Percentiles rank a stretch among this genome's conserved stretches.
phyloP scores from a whole-genome alignment of 2,113 vertebrate genomes.

The Aix galericulata region DNA sequence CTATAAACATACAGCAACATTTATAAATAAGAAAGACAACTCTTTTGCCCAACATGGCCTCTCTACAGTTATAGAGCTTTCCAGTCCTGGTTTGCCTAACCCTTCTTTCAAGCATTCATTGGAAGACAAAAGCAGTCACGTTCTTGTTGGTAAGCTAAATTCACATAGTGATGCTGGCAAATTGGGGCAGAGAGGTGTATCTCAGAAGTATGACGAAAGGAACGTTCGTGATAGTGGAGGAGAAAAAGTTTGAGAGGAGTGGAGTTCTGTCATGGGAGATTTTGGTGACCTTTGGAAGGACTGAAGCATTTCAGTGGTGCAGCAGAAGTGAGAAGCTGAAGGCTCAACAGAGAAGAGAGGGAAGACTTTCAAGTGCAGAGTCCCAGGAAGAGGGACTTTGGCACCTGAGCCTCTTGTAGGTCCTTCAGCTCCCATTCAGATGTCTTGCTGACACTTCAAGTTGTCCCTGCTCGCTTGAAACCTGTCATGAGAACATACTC shows the following conservation, averaged over 20 bases:
- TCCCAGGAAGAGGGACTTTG: neutral
- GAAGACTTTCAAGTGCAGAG: neutral
- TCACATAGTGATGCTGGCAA: fast-evolving
- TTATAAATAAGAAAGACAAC: neutral
- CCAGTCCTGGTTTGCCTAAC: neutral
- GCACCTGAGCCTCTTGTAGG: neutral
- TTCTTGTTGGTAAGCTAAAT: neutral
- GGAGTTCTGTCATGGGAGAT: neutral
- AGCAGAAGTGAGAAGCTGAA: neutral
- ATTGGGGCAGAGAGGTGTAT: neutral
- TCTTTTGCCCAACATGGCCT: neutral
- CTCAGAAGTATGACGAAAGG: neutral
- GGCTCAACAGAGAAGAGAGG: fast-evolving
- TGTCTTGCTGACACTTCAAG: neutral
- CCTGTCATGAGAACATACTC: neutral
- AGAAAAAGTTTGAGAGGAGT: neutral
- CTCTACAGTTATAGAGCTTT: neutral
- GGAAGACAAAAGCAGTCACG: neutral
- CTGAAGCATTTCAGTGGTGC: neutral
- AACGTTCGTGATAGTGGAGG: neutral
- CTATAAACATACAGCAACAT: neutral
- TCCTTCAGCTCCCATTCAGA: neutral
- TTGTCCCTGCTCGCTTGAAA: neutral
- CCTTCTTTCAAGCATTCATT: neutral
- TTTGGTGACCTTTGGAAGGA: neutral